Base-by-base conservation (phyloP, 2,113 vertebrate genomes). In the Connochaetes taurinus region DNA sequence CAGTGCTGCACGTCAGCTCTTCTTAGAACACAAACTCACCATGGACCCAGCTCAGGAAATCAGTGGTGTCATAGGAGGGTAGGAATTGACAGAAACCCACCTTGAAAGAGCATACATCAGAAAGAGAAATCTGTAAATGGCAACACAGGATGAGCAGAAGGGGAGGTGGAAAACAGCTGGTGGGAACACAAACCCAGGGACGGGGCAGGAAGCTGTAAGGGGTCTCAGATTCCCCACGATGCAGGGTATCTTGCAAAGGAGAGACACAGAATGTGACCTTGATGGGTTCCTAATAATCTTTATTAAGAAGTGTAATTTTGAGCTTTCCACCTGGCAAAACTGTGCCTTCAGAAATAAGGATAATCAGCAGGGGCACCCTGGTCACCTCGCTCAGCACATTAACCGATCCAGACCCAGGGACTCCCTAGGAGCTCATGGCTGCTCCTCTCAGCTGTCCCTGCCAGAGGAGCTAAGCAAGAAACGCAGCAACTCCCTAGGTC, bases 1-100 rank as follows among this genome's bases (percentile, higher is more conserved):
- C 96, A 97, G 97, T 84, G 96, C 67, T 81, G 11, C n/a, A 31
- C 5, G 27, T 23, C 29, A 58, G 86, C 71, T 94, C 13, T 50
- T 67, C 84, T 62, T 45, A 81, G 52, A 87, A 74, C 94, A 97
- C 50, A 97, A 98, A 97, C 81, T 57, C 64, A 0, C 14, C 12
- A 0, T 2, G 21, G 29, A 29, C 33, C 25, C 60, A 4, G 47
- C 60, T 83, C 76, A 94, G 89, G 95, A 95, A 96, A 29, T 40
- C 17, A 11, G 31, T 29, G 57, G 19, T 19, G 60, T 62, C 29
- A 0, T 14, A 76, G 74, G n/a, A 33, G 78, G 19, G 23, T 23
- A 16, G 47, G 58, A 78, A 31, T 7, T 19, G 57, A 53, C 58
- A 85, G 93, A 95, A 19, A 71, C 5, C 3, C 19, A 19, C 1